Percentiles rank a stretch among this genome's conserved stretches.
Conservation (phyloP, 2,797 vertebrate species). For the Sebastes nivosus region DNA sequence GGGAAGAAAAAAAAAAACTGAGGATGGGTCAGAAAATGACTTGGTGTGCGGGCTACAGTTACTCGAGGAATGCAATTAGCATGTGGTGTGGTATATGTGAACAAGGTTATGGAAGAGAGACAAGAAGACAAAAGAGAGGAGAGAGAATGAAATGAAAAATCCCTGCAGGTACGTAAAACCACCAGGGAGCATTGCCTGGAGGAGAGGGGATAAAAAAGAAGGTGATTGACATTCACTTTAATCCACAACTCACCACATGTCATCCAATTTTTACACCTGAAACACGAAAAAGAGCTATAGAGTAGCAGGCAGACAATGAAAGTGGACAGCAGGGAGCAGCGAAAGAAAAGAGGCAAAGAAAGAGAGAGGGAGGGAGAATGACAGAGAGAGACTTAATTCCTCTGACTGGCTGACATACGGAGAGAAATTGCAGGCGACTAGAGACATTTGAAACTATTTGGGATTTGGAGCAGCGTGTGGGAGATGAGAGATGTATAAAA, state of each 20-base stretch:
- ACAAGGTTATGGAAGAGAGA: conserved; percentile 33
- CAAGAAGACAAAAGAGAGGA: conserved; percentile 23
- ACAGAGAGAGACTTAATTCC: conserved; percentile 46
- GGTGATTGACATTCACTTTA: conserved; percentile 77
- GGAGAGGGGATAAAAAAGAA: conserved; percentile 66
- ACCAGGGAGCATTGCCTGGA: conserved; percentile 63
- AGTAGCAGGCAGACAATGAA: conserved; percentile 46
- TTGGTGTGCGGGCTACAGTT: conserved; percentile 20
- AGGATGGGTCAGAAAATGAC: conserved; percentile 38
- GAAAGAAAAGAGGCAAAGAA: conserved; percentile 1
- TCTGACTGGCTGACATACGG: conserved; percentile 31
- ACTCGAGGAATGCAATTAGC: conserved; percentile 58
- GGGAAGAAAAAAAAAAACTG: neutral
- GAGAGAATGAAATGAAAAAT: conserved; percentile 47
- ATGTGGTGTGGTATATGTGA: conserved; percentile 45
- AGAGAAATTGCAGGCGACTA: conserved; percentile 26
- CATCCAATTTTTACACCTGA: conserved; percentile 71
- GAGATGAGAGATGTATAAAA: conserved; percentile 27
- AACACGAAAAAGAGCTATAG: conserved; percentile 47
- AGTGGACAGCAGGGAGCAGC: conserved; percentile 48
- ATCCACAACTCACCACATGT: conserved; percentile 71
- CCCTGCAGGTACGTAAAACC: conserved; percentile 61
- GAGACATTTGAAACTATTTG: conserved; percentile 22
- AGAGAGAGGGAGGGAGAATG: conserved; percentile 22
- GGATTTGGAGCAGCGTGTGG: conserved; percentile 7